Evolutionary conservation across 2,888 invertebrate species (phyloP).

Genomic region (Fissipunctia ypsillon): DNA sequence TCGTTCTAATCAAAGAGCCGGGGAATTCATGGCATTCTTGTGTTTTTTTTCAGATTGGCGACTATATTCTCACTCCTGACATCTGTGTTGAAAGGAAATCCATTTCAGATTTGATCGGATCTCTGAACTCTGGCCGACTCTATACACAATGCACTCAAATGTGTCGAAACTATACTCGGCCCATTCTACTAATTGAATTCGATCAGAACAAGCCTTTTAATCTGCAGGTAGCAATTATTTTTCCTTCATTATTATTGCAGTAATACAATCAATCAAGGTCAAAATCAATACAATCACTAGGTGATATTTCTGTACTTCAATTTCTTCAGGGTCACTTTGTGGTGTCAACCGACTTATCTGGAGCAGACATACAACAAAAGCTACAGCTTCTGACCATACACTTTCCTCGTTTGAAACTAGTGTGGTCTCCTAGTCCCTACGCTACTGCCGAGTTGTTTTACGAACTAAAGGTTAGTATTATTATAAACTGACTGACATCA

Average conservation of each 20-base stretch:
- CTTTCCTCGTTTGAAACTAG: slow-evolving; percentile 97
- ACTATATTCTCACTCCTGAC: slow-evolving; percentile 99
- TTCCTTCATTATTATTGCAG: background rate
- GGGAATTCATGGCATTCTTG: background rate
- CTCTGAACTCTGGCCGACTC: slow-evolving; percentile 97
- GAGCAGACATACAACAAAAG: slow-evolving; percentile 95
- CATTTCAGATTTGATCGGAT: slow-evolving; percentile 98
- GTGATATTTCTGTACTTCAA: background rate
- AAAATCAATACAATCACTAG: background rate
- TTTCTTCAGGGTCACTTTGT: slow-evolving; percentile 93
- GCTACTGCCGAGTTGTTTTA: slow-evolving; percentile 99
- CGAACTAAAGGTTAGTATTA: slow-evolving; percentile 94
- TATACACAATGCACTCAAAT: slow-evolving; percentile 99
- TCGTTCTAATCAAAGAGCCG: background rate
- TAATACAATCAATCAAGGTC: background rate
- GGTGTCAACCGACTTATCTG: slow-evolving; percentile 94
- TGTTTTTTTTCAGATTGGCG: slow-evolving; percentile 94
- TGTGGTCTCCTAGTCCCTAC: slow-evolving; percentile 99
- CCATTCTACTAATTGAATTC: slow-evolving; percentile 98
- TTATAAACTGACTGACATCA: background rate
- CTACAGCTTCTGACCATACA: slow-evolving; percentile 98
- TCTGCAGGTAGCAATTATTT: slow-evolving; percentile 92
- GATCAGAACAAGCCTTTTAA: slow-evolving; percentile 98
- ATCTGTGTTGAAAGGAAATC: slow-evolving; percentile 99
- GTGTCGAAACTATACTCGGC: slow-evolving; percentile 96